Evolutionary conservation across 1,140 invertebrate genomes (phyloP).

Genomic region (Globodera ellingtonae): DNA sequence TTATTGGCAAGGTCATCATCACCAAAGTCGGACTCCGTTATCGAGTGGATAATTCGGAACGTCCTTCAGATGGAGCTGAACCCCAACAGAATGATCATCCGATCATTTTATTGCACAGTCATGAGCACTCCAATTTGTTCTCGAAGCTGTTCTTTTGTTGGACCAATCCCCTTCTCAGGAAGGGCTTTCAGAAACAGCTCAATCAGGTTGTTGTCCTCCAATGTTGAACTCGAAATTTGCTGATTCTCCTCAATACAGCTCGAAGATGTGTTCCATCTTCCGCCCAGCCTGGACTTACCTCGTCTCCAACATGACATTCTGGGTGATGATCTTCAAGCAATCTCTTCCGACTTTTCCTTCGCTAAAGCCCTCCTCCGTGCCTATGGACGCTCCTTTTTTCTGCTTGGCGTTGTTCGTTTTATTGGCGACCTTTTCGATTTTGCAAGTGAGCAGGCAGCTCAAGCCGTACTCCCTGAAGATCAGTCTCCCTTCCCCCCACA

Average conservation of each 20-base stretch:
- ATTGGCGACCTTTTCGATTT: slow-evolving; percentile 81
- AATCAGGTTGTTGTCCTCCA: slow-evolving; percentile 39
- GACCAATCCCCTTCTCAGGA: slow-evolving; percentile 56
- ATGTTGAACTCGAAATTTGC: slow-evolving; percentile 15
- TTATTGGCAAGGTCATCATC: neutral
- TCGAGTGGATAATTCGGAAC: neutral
- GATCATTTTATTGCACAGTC: slow-evolving; percentile 8
- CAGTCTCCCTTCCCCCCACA: too few species aligned
- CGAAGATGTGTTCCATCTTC: slow-evolving; percentile 55
- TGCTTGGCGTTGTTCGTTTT: slow-evolving; percentile 83
- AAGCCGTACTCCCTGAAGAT: too few species aligned
- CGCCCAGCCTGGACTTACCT: slow-evolving; percentile 50
- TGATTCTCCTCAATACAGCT: slow-evolving; percentile 43
- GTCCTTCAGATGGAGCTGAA: too few species aligned
- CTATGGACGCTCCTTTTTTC: slow-evolving; percentile 85
- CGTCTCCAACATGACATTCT: slow-evolving; percentile 54
- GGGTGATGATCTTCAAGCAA: slow-evolving; percentile 45
- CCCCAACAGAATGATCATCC: neutral
- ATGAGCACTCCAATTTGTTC: slow-evolving; percentile 49
- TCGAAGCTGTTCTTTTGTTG: slow-evolving; percentile 62
- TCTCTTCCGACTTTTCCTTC: slow-evolving; percentile 69
- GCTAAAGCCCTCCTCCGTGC: slow-evolving; percentile 77
- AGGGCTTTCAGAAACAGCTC: slow-evolving; percentile 54
- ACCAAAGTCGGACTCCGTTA: neutral
- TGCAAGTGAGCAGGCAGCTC: slow-evolving; percentile 65